Evolutionary conservation across 2,113 vertebrate genomes (phyloP).

Genomic region (Hippocampus mohnikei): DNA sequence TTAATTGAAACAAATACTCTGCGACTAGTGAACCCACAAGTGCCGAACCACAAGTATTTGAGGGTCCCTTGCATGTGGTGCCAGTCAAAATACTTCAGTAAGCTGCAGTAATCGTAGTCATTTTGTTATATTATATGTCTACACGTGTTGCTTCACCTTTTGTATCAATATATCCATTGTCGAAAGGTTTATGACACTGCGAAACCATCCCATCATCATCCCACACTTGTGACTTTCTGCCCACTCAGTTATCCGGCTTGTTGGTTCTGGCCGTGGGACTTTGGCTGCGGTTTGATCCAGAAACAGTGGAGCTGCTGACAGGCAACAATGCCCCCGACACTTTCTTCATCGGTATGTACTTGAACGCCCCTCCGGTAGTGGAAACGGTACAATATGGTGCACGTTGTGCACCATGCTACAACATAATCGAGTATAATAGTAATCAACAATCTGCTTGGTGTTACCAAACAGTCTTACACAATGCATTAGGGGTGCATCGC

Average conservation of each 20-base stretch:
- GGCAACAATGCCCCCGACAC: slow-evolving; percentile 78
- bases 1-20: too few species aligned
- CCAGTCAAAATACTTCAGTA: too few species aligned
- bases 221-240: not conserved
- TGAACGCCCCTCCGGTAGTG: not conserved
- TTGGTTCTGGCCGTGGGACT: slow-evolving; percentile 87
- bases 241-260: slow-evolving; percentile 82
- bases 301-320: slow-evolving; percentile 76
- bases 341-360: slow-evolving; percentile 83
- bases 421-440: too few species aligned
- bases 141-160: too few species aligned
- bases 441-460: not conserved
- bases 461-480: not conserved
- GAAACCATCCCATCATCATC: not conserved
- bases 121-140: too few species aligned
- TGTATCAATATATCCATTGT: too few species aligned
- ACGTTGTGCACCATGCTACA: too few species aligned
- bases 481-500: not conserved
- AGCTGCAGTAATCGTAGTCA: too few species aligned
- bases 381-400: not conserved
- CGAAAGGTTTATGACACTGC: too few species aligned
- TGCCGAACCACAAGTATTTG: too few species aligned
- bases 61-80: too few species aligned
- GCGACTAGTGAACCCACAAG: too few species aligned
- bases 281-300: slow-evolving; percentile 87